Evolutionary conservation across 2,888 invertebrate species (phyloP).

Genomic region (Axea sp.): DNA sequence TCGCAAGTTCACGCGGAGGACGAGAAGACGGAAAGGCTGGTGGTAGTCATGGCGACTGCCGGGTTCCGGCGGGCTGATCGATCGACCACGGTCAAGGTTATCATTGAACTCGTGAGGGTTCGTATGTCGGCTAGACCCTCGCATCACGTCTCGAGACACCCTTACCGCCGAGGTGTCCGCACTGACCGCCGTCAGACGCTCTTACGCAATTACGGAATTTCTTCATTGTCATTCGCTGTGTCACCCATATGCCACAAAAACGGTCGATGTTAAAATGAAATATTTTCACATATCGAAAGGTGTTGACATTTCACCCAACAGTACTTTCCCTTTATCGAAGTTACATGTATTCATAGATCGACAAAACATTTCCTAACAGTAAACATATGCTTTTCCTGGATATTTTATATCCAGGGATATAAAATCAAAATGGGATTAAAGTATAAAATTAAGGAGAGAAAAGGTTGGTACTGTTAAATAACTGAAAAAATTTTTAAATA

Average conservation of each 20-base stretch:
- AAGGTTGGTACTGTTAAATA: no score
- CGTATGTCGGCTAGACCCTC: constrained; percentile 42
- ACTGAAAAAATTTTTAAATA: no score
- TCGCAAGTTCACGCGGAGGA: constrained; percentile 57
- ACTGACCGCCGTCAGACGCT: constrained; percentile 34
- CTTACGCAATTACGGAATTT: constrained; percentile 38
- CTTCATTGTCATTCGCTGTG: constrained; percentile 13
- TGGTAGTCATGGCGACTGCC: constrained; percentile 79
- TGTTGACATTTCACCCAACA: no score
- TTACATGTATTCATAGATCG: no score
- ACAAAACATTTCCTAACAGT: no score
- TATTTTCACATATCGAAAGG: no score
- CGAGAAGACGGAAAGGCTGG: constrained; percentile 66
- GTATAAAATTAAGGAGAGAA: no score
- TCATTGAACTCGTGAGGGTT: constrained; percentile 63
- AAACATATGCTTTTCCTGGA: no score
- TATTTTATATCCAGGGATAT: no score
- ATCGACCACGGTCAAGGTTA: constrained; percentile 78
- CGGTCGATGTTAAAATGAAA: not conserved
- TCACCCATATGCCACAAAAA: not conserved
- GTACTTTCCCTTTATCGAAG: no score
- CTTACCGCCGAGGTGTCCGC: constrained; percentile 27
- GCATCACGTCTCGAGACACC: constrained; percentile 57
- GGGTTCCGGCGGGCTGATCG: constrained; percentile 74
- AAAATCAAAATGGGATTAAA: no score